Evolutionary conservation across 2,113 vertebrate genomes (phyloP).

Genomic region (Saguinus imperator): DNA sequence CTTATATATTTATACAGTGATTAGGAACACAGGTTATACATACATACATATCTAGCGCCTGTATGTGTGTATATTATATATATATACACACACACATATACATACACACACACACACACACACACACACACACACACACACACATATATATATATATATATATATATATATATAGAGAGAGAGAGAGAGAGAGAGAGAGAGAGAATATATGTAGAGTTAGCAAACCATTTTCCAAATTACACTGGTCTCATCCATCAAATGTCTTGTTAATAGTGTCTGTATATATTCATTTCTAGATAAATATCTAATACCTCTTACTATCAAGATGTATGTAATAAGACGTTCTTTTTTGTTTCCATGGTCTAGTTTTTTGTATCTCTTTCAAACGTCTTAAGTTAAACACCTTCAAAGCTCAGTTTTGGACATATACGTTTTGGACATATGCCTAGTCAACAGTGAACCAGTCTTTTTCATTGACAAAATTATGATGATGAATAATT

Average conservation of each 20-base stretch:
- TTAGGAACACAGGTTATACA: too few species aligned
- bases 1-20: too few species aligned
- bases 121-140: accelerated
- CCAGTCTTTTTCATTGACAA: background rate
- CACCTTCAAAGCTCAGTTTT: background rate
- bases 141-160: too few species aligned
- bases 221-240: background rate
- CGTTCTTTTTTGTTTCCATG: background rate
- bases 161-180: too few species aligned
- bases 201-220: background rate
- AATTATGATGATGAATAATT: background rate
- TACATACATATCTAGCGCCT: too few species aligned
- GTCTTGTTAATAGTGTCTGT: background rate
- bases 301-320: background rate
- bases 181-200: too few species aligned
- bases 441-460: background rate
- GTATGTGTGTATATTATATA: too few species aligned
- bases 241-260: too few species aligned
- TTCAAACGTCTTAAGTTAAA: background rate
- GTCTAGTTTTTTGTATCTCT: background rate
- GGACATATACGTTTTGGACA: background rate
- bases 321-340: background rate
- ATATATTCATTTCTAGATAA: background rate
- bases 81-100: too few species aligned
- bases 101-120: accelerated